A percentile compares a stretch with the other conserved stretches of the same genome.
phyloP scores from a whole-genome alignment of 2,113 vertebrate species.

The Sciurus niger region DNA sequence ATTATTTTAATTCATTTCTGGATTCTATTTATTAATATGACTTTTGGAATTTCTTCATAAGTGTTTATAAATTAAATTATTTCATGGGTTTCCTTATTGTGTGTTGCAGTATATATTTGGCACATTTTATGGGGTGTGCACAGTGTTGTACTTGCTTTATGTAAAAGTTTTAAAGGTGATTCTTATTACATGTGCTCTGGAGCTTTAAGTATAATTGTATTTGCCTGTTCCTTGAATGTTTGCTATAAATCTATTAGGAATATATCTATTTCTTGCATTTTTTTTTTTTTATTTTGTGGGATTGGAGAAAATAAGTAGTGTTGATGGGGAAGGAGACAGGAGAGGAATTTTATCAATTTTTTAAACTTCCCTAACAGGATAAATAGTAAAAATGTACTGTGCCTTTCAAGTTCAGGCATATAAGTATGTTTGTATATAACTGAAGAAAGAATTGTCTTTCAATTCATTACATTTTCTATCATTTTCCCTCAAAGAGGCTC shows the following conservation, averaged over 20 bases:
- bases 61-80: not conserved
- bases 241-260: not conserved
- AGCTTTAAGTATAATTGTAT: constrained; percentile 19
- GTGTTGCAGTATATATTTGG: not conserved
- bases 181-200: not conserved
- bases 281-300: not conserved
- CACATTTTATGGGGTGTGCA: not conserved
- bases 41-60: not conserved
- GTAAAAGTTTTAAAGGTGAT: not conserved
- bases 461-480: not conserved
- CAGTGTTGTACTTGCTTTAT: not conserved
- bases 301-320: not conserved
- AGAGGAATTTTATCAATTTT: not conserved
- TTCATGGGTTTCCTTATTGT: not conserved
- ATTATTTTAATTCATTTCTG: not conserved
- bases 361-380: not conserved
- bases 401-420: not conserved
- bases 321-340: not conserved
- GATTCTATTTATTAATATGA: not conserved
- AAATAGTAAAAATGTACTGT: not conserved
- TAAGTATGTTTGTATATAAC: not conserved
- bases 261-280: not conserved
- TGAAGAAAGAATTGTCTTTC: not conserved
- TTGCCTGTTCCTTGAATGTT: not conserved
- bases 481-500: not conserved